A percentile compares a stretch with the other conserved stretches of the same genome.
phyloP scores from a whole-genome alignment of 2,888 invertebrate species.

The Dorcus hopei region DNA sequence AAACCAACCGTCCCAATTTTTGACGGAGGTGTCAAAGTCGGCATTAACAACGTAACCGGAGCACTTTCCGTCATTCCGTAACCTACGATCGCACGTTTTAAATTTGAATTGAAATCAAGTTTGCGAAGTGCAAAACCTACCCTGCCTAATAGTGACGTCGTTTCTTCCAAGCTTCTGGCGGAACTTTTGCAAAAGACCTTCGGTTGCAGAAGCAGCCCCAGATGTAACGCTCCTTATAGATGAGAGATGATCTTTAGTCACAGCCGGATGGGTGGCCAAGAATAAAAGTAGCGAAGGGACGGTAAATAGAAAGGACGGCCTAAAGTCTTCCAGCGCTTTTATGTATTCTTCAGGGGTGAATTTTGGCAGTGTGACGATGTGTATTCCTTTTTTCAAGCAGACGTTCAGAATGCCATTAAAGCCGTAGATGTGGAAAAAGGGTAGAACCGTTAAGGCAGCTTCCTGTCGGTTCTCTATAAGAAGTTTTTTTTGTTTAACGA shows the following conservation, averaged over 20 bases:
- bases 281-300: constrained; percentile 77
- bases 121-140: constrained; percentile 25
- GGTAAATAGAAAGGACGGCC: constrained; percentile 63
- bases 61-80: constrained; percentile 71
- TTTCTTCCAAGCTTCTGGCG: constrained; percentile 54
- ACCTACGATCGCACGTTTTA: constrained; percentile 44
- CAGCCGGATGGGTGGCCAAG: constrained; percentile 67
- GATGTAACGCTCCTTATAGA: constrained; percentile 63
- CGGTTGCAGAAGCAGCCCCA: constrained; percentile 72
- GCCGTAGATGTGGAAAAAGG: constrained; percentile 79
- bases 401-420: constrained; percentile 66
- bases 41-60: constrained; percentile 62
- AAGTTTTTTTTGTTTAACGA: neutral
- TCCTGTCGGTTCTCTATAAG: constrained; percentile 33
- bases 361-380: constrained; percentile 65
- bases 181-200: constrained; percentile 62
- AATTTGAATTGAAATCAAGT: neutral
- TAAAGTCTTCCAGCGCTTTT: constrained; percentile 58
- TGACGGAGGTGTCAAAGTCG: constrained; percentile 55
- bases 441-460: constrained; percentile 62
- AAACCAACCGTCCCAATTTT: constrained; percentile 70
- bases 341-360: constrained; percentile 74
- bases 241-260: constrained; percentile 64
- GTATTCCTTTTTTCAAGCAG: constrained; percentile 58
- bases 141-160: constrained; percentile 44